Percentiles rank a stretch among this genome's conserved stretches.
phyloP scores from a whole-genome alignment of 1,140 invertebrate genomes.

The Drosophila ananassae region DNA sequence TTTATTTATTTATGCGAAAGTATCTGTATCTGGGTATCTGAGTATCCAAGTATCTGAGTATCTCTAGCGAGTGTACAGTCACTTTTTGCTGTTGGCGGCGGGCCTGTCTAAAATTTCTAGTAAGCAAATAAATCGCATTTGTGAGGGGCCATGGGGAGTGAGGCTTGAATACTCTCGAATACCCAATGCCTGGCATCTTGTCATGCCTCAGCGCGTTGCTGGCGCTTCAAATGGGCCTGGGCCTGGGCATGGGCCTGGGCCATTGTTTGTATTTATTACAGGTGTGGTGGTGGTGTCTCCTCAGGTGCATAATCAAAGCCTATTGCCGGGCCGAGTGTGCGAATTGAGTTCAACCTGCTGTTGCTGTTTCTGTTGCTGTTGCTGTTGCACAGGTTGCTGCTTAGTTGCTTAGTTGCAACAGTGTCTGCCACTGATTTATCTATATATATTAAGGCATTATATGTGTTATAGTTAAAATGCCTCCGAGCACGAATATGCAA shows the following conservation, averaged over 20 bases:
- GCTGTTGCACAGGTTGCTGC: too few species aligned
- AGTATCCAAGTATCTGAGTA: not conserved
- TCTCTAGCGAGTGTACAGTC: slow-evolving; percentile 12
- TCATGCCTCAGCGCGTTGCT: slow-evolving; percentile 67
- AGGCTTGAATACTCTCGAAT: not conserved
- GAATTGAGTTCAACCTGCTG: slow-evolving; percentile 60
- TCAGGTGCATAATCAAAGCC: slow-evolving; percentile 53
- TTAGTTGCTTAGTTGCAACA: not conserved
- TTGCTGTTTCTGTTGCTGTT: not conserved
- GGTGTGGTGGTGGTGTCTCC: slow-evolving; percentile 16
- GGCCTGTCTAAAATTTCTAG: slow-evolving; percentile 61
- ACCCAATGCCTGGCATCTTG: slow-evolving; percentile 11
- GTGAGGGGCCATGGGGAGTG: not conserved
- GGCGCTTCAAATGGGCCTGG: slow-evolving; percentile 49
- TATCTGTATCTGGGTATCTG: not conserved
- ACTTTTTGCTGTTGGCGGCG: slow-evolving; percentile 12
- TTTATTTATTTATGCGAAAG: slow-evolving; percentile 16
- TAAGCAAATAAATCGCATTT: slow-evolving; percentile 65
- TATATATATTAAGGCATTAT: slow-evolving; percentile 47
- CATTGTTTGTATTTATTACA: slow-evolving; percentile 67
- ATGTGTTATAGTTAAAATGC: slow-evolving; percentile 13
- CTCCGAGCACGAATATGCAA: slow-evolving; percentile 30
- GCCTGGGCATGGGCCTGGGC: slow-evolving; percentile 4
- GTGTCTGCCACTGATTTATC: slow-evolving; percentile 46
- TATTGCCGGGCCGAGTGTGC: slow-evolving; percentile 46